Evolutionary conservation across 2,888 invertebrate species (phyloP).

Genomic region (Argyresthia goedartella): DNA sequence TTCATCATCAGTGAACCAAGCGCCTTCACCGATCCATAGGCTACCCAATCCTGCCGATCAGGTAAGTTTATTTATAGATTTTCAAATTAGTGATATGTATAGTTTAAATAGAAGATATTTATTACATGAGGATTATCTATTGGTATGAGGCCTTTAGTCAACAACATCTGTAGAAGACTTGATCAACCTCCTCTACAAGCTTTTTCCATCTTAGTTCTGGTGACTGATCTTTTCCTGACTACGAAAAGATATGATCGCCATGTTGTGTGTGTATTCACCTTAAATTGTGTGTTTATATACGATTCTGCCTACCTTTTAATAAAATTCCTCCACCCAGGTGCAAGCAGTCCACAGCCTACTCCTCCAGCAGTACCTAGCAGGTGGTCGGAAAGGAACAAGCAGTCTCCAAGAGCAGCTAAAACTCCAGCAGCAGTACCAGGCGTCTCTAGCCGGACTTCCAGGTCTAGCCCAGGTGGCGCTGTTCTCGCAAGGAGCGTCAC

Average conservation of each 20-base stretch:
- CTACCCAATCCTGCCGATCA: conserved; percentile 60
- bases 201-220: no score
- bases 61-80: conserved; percentile 21
- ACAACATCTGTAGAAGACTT: no score
- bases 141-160: no score
- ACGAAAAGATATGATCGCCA: no score
- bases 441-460: conserved; percentile 53
- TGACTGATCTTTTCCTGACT: no score
- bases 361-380: conserved; percentile 58
- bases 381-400: conserved; percentile 41
- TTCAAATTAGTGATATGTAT: no score
- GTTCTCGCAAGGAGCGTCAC: conserved; percentile 53
- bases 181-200: no score
- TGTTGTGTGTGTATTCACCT: no score
- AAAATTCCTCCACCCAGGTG: conserved; percentile 25
- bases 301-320: no score
- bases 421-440: conserved; percentile 62
- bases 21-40: conserved; percentile 54
- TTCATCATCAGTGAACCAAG: conserved; percentile 45
- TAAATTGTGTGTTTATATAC: no score
- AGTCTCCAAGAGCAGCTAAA: conserved; percentile 59
- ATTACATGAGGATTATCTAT: no score
- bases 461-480: conserved; percentile 59
- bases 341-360: conserved; percentile 64
- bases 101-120: no score